Evolutionary conservation across 2,797 vertebrate species (phyloP), one percentile per base, ranked within the genome.

Genomic region (Muraenolepis orangiensis): DNA sequence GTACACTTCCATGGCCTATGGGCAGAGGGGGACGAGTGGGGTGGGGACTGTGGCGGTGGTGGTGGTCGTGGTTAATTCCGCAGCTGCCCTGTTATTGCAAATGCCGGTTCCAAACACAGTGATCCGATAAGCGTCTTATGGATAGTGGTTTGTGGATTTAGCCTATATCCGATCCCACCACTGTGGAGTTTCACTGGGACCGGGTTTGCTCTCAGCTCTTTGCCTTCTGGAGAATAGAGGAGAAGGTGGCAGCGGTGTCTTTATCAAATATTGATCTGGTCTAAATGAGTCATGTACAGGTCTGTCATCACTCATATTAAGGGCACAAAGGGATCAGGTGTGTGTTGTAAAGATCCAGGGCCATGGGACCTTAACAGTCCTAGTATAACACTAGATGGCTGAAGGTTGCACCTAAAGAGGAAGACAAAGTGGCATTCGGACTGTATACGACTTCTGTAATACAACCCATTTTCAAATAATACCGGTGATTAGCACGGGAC

Each of bases 251-350:
- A 76, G 78, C 78, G 87, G 72, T 66, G 68, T 67, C 73, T 82
- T 46, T n/a, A 80, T 93, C 79, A 90, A 91, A 91, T 91, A 93
- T 93, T 90, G 73, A 93, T 90, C 74, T 77, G 74, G 61, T 31
- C 82, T 92, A 78, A 89, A 93, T 90, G 71, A 91, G 87, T 90
- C 80, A 91, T 90, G 81, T 79, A 78, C 78, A 76, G 76, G 72
- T 85, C 79, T 84, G 82, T 78, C 80, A 81, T 80, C 82, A 79
- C 70, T 72, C 77, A 82, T 86, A 81, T 84, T 76, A 80, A 82
- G 80, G 73, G 11, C 71, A 80, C 81, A 76, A 86, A 76, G 80
- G 74, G 23, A 76, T 80, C 69, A 82, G 72, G 57, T 23, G 74
- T 84, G 16, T 68, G 73, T 80, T 72, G 70, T 66, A 29, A 34